Conservation (phyloP, 2,888 invertebrate species). For the Lasioglossum lativentre region DNA sequence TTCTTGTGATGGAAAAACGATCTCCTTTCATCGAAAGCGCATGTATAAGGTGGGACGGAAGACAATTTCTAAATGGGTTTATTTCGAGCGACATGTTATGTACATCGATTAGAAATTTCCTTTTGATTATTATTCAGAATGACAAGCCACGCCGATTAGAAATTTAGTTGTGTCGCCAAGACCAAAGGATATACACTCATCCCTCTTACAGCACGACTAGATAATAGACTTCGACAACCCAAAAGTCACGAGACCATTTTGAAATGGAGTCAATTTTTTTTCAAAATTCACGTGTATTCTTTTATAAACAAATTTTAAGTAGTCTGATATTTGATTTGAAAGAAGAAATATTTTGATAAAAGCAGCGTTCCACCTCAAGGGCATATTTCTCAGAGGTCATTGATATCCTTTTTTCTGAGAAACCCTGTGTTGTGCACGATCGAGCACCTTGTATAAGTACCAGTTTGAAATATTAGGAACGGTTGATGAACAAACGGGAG, state of each 20-base stretch:
- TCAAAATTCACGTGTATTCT: neutral
- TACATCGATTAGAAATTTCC: neutral
- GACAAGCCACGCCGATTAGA: neutral
- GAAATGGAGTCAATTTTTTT: neutral
- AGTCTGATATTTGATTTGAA: too few species aligned
- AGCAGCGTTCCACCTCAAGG: too few species aligned
- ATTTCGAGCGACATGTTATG: neutral
- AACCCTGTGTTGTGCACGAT: neutral
- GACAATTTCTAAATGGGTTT: neutral
- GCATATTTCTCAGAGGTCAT: neutral
- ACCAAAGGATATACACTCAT: neutral
- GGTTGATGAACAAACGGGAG: slow-evolving; percentile 44
- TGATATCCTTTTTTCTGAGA: neutral
- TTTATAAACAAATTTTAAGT: neutral
- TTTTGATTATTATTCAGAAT: neutral
- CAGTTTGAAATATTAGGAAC: slow-evolving; percentile 47
- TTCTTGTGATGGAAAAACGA: slow-evolving; percentile 37
- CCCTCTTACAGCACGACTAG: neutral
- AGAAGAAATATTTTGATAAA: neutral
- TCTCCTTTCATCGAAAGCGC: slow-evolving; percentile 15
- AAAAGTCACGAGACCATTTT: neutral
- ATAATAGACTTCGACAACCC: neutral
- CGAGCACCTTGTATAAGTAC: slow-evolving; percentile 21
- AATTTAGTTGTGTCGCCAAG: neutral
- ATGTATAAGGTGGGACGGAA: neutral